Percentiles rank a stretch among this genome's conserved stretches.
Conservation (phyloP, 2,888 invertebrate genomes). For the Melinaea menophilus region DNA sequence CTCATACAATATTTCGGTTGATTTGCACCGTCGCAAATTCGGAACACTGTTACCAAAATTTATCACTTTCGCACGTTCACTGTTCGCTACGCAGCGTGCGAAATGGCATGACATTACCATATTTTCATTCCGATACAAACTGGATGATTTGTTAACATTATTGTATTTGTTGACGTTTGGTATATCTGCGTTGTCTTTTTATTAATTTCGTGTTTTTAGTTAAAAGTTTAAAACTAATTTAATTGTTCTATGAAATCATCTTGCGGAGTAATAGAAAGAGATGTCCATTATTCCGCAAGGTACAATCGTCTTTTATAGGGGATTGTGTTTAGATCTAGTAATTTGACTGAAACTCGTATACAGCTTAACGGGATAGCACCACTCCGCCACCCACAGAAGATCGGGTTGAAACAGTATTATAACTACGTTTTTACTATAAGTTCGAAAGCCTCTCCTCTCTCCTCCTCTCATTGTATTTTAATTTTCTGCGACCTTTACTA, state of each 20-base stretch:
- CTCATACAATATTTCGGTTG: constrained; percentile 63
- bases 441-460: no score
- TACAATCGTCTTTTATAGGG: no score
- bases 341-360: no score
- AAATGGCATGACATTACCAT: constrained; percentile 32
- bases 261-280: no score
- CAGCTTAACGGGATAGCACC: no score
- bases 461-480: no score
- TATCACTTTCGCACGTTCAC: constrained; percentile 63
- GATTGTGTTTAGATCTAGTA: no score
- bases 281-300: no score
- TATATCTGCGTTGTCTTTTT: background rate
- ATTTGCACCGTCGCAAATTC: constrained; percentile 63
- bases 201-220: background rate
- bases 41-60: constrained; percentile 67
- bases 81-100: constrained; percentile 33
- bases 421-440: no score
- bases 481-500: no score
- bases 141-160: constrained; percentile 5
- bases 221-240: background rate
- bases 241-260: background rate
- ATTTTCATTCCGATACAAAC: constrained; percentile 17
- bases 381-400: no score
- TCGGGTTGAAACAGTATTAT: no score
- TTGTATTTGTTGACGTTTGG: constrained; percentile 6